Conservation (phyloP, 2,113 vertebrate species). For the Oncorhynchus mykiss region DNA sequence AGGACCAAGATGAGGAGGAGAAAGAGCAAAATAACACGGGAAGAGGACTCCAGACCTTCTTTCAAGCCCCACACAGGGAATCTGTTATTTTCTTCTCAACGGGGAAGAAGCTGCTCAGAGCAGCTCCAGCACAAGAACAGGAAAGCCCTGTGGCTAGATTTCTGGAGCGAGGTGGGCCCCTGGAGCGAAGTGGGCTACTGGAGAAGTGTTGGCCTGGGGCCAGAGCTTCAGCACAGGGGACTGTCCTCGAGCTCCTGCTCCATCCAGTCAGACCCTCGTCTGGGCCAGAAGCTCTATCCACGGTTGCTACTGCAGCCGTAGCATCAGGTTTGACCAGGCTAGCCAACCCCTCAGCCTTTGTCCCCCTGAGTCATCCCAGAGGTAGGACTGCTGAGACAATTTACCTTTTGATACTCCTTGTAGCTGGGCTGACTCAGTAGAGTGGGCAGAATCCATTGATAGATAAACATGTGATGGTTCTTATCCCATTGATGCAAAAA, state of each 20-base stretch:
- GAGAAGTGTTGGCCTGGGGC: neutral
- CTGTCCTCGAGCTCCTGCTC: neutral
- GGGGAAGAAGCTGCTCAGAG: slow-evolving; percentile 59
- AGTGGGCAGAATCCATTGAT: too few relatives aligned
- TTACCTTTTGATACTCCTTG: too few relatives aligned
- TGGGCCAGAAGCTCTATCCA: neutral
- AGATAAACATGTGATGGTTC: too few relatives aligned
- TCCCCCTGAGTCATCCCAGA: slow-evolving; percentile 32
- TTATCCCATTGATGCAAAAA: too few relatives aligned
- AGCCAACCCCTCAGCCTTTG: neutral
- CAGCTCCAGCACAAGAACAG: slow-evolving; percentile 29
- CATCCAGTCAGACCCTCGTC: neutral
- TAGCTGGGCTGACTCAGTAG: too few relatives aligned
- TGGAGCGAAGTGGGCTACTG: too few relatives aligned
- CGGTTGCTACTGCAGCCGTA: neutral
- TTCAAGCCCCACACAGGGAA: slow-evolving; percentile 62
- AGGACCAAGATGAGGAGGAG: neutral
- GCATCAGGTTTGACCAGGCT: neutral
- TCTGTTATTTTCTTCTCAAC: slow-evolving; percentile 77
- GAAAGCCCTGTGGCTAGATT: slow-evolving; percentile 4
- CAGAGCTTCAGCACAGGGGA: slow-evolving; percentile 1
- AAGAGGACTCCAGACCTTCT: slow-evolving; percentile 43
- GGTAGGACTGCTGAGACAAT: slow-evolving; percentile 32
- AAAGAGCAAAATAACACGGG: slow-evolving; percentile 4
- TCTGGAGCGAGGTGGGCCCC: too few relatives aligned